Evolutionary conservation across 1,140 invertebrate species (phyloP), one percentile per base, ranked within the genome.

Genomic region (Bombus balteatus): DNA sequence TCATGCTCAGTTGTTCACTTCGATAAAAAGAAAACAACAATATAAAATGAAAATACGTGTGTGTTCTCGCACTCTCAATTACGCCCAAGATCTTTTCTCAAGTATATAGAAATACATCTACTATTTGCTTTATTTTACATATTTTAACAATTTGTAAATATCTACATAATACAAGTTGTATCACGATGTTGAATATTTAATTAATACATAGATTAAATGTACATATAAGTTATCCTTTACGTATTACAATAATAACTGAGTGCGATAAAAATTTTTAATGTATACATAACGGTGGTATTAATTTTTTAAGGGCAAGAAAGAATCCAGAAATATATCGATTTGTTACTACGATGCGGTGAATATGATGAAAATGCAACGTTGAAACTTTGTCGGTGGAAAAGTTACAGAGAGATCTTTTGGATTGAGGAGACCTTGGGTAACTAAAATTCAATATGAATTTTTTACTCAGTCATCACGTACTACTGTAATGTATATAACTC

Each of bases 321-420:
- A 57, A 88, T 93, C 39, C 82, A 90, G 8, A 28, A 79, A 41
- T 94, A 91, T 68, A 76, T 85, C 22, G 66, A 87, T 37, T 59
- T 93, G 13, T 70, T 94, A 59, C 57, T 80, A 9, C 78, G 65
- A 25, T 91, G 90, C 39, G 77, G 78, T 34, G 43, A 70, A 12
- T 76, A 83, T 8, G 85, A 91, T 41, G 1, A 39, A 39, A 47
- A 75, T 13, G 90, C 92, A 1, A 88, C 81, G 1, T 32, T 76
- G 13, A 88, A 86, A 53, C 41, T 94, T 9, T 90, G 89, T 13
- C 28, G 76, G 1, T 94, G 93, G 93, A 94, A 89, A 81, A 89
- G 91, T 73, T 41, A 53, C 9, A 90, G 92, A 85, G 81, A 88
- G 3, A 70, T 78, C 25, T 94, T 93, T 79, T 92, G 88, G 88